Conservation (phyloP, 2,113 vertebrate genomes). For the Ophiodon elongatus region DNA sequence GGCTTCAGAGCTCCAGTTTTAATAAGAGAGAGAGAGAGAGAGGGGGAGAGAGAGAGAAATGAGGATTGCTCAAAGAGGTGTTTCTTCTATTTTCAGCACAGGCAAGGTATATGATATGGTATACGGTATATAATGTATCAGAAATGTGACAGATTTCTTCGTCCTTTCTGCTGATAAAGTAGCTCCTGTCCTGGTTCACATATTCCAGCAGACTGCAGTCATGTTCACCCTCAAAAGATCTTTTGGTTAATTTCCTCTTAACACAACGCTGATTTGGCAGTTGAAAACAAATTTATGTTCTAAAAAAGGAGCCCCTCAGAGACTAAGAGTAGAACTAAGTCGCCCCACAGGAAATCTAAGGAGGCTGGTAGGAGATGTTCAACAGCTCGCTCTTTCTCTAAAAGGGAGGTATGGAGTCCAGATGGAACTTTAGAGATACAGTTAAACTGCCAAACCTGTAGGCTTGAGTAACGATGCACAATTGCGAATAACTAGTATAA, state of each 20-base stretch:
- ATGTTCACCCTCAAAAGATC: neutral
- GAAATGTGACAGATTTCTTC: neutral
- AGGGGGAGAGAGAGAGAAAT: neutral
- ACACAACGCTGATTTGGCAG: neutral
- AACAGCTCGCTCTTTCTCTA: slow-evolving; percentile 29
- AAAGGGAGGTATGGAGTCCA: slow-evolving; percentile 12
- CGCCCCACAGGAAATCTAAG: slow-evolving; percentile 33
- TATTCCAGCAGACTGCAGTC: slow-evolving; percentile 7
- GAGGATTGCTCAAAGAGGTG: neutral
- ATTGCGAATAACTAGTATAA: neutral
- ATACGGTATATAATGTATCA: neutral
- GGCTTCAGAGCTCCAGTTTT: slow-evolving; percentile 54
- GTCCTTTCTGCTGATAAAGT: neutral
- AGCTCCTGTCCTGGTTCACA: slow-evolving; percentile 5
- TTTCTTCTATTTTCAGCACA: slow-evolving; percentile 6
- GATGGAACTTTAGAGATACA: slow-evolving; percentile 21
- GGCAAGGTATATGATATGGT: neutral
- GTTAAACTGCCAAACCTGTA: neutral
- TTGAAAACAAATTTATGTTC: slow-evolving; percentile 22
- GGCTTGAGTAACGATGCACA: neutral
- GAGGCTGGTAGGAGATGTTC: slow-evolving; percentile 20
- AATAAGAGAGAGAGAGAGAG: slow-evolving; percentile 38
- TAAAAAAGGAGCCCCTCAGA: slow-evolving; percentile 16
- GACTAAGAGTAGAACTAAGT: slow-evolving; percentile 19
- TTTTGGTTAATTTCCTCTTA: slow-evolving; percentile 24